These are phyloP conservation scores for Drosophila trapezifrons DNA, from an alignment of 1,140 invertebrate genomes.

Conservation along the genomic window DNA sequence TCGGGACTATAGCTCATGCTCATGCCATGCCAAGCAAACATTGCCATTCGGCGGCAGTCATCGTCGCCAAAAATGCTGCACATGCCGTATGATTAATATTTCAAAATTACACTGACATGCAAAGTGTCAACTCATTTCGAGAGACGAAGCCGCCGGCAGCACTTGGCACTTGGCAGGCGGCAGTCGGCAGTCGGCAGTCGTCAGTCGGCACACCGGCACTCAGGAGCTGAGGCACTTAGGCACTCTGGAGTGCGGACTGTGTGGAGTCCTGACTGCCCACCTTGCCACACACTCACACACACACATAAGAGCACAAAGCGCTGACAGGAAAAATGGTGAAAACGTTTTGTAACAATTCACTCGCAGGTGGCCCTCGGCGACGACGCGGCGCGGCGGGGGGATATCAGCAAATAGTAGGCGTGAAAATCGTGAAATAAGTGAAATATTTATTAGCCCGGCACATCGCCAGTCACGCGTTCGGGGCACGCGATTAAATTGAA, in stretches of 20 bases:
- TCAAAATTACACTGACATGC: slow-evolving; percentile 82
- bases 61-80: slow-evolving; percentile 55
- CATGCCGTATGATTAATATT: slow-evolving; percentile 79
- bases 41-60: slow-evolving; percentile 55
- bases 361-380: slow-evolving; percentile 34
- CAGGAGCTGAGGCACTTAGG: slow-evolving; percentile 3
- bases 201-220: slow-evolving; percentile 18
- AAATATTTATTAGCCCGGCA: slow-evolving; percentile 79
- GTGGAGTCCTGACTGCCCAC: slow-evolving; percentile 30
- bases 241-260: slow-evolving; percentile 19
- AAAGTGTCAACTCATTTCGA: slow-evolving; percentile 80
- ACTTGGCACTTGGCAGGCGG: slow-evolving; percentile 28
- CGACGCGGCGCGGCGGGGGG: background rate
- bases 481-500: slow-evolving; percentile 75
- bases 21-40: slow-evolving; percentile 70
- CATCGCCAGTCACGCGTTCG: slow-evolving; percentile 70
- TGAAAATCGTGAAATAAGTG: slow-evolving; percentile 78
- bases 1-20: slow-evolving; percentile 20
- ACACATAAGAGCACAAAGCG: slow-evolving; percentile 56
- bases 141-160: slow-evolving; percentile 47
- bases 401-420: slow-evolving; percentile 64
- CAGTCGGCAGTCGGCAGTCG: background rate
- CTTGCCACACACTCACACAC: slow-evolving; percentile 48
- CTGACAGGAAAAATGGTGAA: slow-evolving; percentile 74
- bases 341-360: slow-evolving; percentile 80